A percentile compares a stretch with the other conserved stretches of the same genome.
Conservation (phyloP, 2,888 invertebrate species). For the Chymomyza procnemis region DNA sequence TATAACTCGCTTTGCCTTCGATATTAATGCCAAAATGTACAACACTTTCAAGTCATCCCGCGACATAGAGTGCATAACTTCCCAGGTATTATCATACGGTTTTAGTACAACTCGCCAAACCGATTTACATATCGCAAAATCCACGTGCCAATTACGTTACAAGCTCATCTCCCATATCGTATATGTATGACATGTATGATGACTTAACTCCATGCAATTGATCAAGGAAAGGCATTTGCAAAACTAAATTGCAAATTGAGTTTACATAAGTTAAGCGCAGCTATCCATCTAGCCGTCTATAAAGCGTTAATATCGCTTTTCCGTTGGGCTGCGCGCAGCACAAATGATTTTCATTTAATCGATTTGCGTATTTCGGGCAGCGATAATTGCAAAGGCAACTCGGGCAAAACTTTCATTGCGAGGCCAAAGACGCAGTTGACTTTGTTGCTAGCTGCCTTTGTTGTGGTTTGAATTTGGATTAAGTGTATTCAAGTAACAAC, state of each 20-base stretch:
- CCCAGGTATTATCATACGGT: no score
- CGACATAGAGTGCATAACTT: no score
- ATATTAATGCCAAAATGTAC: no score
- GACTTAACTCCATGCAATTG: slow-evolving; percentile 18
- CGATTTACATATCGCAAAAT: background rate
- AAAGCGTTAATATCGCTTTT: slow-evolving; percentile 18
- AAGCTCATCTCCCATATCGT: slow-evolving; percentile 59
- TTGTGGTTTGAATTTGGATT: slow-evolving; percentile 60
- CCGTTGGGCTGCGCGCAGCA: slow-evolving; percentile 12
- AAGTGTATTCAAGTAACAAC: slow-evolving; percentile 48
- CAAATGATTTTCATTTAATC: slow-evolving; percentile 48
- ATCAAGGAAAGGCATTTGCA: slow-evolving; percentile 44
- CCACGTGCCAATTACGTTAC: slow-evolving; percentile 60
- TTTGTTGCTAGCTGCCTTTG: background rate
- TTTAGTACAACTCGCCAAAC: background rate
- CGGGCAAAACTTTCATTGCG: slow-evolving; percentile 57
- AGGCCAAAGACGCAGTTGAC: slow-evolving; percentile 22
- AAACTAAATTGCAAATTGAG: slow-evolving; percentile 48
- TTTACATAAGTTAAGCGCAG: slow-evolving; percentile 53
- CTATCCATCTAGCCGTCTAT: slow-evolving; percentile 5
- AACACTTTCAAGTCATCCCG: no score
- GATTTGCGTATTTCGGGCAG: slow-evolving; percentile 71
- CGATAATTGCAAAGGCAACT: slow-evolving; percentile 49
- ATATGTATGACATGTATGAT: background rate
- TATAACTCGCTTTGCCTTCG: no score